phyloP scores from a whole-genome alignment of 35 echinoderm and acorn worm species.

The Anneissia japonica region DNA sequence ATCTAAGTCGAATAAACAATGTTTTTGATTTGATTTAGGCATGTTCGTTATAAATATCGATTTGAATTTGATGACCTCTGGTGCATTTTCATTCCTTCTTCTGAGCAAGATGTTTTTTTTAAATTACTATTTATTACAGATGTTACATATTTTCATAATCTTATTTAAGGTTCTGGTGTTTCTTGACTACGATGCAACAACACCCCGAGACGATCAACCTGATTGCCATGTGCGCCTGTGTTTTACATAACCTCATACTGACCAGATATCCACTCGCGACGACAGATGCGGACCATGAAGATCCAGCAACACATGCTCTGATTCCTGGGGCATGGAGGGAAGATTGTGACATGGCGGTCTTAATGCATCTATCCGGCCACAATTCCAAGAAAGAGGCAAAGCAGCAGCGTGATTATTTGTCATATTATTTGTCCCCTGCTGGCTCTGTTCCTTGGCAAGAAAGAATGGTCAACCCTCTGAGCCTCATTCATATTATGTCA shows the following conservation, averaged over 20 bases:
- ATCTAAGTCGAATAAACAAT: no score
- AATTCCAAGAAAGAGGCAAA: not conserved
- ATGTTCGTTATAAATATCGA: no score
- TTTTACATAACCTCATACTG: slow-evolving; percentile 44
- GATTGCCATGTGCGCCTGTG: slow-evolving; percentile 42
- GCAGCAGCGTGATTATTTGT: slow-evolving; percentile 3
- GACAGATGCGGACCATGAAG: slow-evolving; percentile 4
- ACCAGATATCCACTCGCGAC: slow-evolving; percentile 32
- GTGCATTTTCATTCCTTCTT: no score
- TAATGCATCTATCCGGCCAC: slow-evolving; percentile 3
- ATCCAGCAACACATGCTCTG: slow-evolving; percentile 11
- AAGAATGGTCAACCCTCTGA: not conserved
- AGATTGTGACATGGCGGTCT: not conserved
- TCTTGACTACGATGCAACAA: slow-evolving; percentile 46
- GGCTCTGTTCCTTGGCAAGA: slow-evolving; percentile 5
- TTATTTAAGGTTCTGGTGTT: slow-evolving; percentile 45
- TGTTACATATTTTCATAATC: no score
- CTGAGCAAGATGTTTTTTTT: no score
- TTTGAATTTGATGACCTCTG: no score
- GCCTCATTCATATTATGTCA: not conserved
- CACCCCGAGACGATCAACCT: slow-evolving; percentile 42
- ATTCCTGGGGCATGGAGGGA: slow-evolving; percentile 7
- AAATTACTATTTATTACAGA: no score
- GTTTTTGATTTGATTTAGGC: no score
- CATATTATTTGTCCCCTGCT: not conserved